Evolutionary conservation across 2,113 vertebrate species (phyloP).

Genomic region (Phoxinus phoxinus): DNA sequence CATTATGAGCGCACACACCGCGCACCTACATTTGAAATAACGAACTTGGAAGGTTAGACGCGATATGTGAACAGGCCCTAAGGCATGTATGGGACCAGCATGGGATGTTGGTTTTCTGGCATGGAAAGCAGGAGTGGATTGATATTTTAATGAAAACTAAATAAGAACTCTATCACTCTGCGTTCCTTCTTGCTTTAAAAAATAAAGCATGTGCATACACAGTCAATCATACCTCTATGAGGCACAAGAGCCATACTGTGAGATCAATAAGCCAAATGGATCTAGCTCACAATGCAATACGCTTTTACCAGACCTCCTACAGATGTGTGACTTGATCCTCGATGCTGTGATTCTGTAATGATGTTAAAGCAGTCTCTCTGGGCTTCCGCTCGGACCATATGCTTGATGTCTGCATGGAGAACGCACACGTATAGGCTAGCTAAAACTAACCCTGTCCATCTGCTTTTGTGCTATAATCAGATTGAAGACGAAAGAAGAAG

Average conservation of each 20-base stretch:
- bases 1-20: no score
- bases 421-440: slow-evolving; percentile 31
- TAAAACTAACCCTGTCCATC: slow-evolving; percentile 42
- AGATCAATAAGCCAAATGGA: slow-evolving; percentile 59
- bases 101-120: no score
- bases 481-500: neutral
- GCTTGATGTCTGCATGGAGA: slow-evolving; percentile 24
- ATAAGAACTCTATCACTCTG: neutral
- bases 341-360: slow-evolving; percentile 33
- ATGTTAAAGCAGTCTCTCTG: neutral
- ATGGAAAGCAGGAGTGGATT: neutral
- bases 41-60: no score
- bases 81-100: no score
- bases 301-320: slow-evolving; percentile 42
- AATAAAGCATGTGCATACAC: slow-evolving; percentile 18
- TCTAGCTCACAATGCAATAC: slow-evolving; percentile 46
- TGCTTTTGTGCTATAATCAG: slow-evolving; percentile 19
- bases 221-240: slow-evolving; percentile 46
- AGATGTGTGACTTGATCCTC: slow-evolving; percentile 11
- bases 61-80: no score
- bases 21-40: no score
- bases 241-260: slow-evolving; percentile 55
- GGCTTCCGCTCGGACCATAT: neutral
- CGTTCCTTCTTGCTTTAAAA: neutral
- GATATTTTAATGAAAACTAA: neutral